Evolutionary conservation across 2,113 vertebrate genomes (phyloP), one percentile per base, ranked within the genome.

Genomic region (Tachysurus vachellii): DNA sequence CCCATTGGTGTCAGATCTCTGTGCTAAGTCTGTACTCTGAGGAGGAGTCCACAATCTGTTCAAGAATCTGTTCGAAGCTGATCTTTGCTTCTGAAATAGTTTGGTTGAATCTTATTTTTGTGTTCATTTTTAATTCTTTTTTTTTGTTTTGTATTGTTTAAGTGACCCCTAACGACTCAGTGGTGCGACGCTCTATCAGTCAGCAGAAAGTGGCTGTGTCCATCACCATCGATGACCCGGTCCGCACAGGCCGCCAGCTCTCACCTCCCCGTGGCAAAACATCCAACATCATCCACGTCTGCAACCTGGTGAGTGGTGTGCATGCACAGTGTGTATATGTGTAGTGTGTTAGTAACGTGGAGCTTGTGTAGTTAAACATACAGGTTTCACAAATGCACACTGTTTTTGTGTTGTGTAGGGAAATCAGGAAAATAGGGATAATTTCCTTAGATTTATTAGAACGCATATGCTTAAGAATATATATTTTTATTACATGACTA

Each of bases 141-240:
- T 44, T 42, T 75, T 62, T 28, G 71, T 36, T 56, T 0, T 47
- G n/a, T 56, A 82, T 26, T 1, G 56, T 87, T 68, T 6, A 86
- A 98, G 97, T 96, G 42, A 95, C 95, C 7, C 95, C 97, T 66
- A 96, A 94, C 23, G 96, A 97, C 86, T 95, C 95, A 5, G 92
- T 97, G 91, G 96, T 97, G 86, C 94, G 97, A 8, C 95, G 97
- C 85, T 97, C 97, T 86, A 96, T 98, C 89, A 97, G 96, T 92
- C 96, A 97, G 83, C 97, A 97, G 91, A 97, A 97, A 91, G 95
- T 95, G 0, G 96, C 96, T 1, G 96, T 98, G 85, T 97, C 97
- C 23, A 91, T 98, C 86, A 97, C 97, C 50, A 97, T 97, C 0
- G 97, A 98, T 17, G 97, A 98, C 90, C 96, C 97, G 0, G 94